Base-by-base conservation (phyloP, 2,797 vertebrate genomes). In the Psittacula derbiana region DNA sequence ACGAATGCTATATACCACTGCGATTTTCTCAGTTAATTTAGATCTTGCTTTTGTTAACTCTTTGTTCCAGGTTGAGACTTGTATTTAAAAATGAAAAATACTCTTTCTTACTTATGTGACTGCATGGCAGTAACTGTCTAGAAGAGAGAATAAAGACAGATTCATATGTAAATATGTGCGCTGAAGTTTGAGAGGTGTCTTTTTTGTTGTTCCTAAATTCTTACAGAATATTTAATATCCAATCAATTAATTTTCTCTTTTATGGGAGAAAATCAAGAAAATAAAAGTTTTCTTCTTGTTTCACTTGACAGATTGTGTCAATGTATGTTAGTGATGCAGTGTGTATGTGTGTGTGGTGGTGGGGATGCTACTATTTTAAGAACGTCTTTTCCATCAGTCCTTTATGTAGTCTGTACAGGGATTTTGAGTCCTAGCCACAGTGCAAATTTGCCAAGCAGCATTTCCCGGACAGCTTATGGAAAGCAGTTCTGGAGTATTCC, bases 381-480 rank as follows among this genome's bases (percentile, higher is more conserved):
- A 28, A 78, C 74, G 31, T 25, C 16, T 43, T 86, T 71, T 69
- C 52, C 23, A 4, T 52, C 53, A 47, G 57, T 78, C 49, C 53
- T 76, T 86, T 50, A 36, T 91, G 75, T n/a, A 81, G 62, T 58
- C 62, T 78, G 33, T 65, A 50, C 80, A 78, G 72, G 43, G 69
- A 84, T 38, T 66, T 49, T 72, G 73, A 53, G 58, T 81, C 50
- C 43, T 47, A 93, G 84, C 57, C 65, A 12, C 10, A 64, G 31
- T 61, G 81, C 8, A 19, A 38, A 74, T 82, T 85, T 89, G 80
- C 81, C 74, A 93, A 86, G 80, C 38, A 62, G 73, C 55, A 70
- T 79, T 93, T 96, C 55, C 82, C 79, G 57, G 74, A 86, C 74
- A 96, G 67, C 62, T 94, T 90, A 80, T 40, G 83, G 72, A 93